A percentile compares a stretch with the other conserved stretches of the same genome.
Conservation (phyloP, 2,888 invertebrate genomes). For the Drosophila demipolita region DNA sequence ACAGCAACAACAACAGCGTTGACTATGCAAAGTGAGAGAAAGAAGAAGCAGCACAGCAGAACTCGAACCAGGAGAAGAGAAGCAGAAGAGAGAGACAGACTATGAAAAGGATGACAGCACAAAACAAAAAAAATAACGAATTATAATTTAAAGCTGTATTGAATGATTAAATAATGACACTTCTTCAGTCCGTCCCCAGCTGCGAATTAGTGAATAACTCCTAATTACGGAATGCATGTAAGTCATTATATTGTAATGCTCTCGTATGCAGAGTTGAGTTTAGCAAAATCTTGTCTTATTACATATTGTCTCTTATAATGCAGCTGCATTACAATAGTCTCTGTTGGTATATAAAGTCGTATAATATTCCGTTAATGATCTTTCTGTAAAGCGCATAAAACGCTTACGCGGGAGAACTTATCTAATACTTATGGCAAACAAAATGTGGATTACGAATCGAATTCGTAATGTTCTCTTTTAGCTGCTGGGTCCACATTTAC, state of each 20-base stretch:
- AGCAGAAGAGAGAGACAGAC: neutral
- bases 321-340: too few relatives aligned
- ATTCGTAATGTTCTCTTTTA: neutral
- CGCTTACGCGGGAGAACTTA: too few relatives aligned
- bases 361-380: too few relatives aligned
- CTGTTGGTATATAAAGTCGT: too few relatives aligned
- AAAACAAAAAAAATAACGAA: neutral
- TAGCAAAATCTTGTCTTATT: neutral
- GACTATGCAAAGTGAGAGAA: slow-evolving; percentile 22
- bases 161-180: slow-evolving; percentile 50
- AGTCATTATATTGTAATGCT: neutral
- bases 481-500: neutral
- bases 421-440: too few relatives aligned
- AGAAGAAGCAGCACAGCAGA: slow-evolving; percentile 17
- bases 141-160: slow-evolving; percentile 7
- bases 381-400: too few relatives aligned
- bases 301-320: too few relatives aligned
- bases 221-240: neutral
- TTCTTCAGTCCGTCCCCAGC: neutral
- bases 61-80: slow-evolving; percentile 11
- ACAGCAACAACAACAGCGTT: slow-evolving; percentile 22
- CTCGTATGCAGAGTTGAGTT: neutral
- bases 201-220: neutral
- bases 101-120: neutral
- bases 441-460: too few relatives aligned